Percentiles rank a stretch among this genome's conserved stretches.
phyloP scores from a whole-genome alignment of 2,797 vertebrate species.

The Characodon lateralis region DNA sequence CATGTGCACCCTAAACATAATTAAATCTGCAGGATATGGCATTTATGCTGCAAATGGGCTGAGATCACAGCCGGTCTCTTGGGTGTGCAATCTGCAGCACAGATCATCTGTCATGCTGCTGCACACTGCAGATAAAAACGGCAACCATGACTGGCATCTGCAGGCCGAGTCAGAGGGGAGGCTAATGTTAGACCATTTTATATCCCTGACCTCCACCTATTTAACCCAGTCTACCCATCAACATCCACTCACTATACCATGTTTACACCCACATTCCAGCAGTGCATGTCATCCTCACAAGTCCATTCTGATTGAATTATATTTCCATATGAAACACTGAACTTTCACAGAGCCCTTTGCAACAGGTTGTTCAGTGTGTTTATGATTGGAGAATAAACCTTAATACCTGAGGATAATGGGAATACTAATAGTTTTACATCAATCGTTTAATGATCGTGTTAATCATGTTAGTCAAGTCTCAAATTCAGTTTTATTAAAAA shows the following conservation, averaged over 20 bases:
- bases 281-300: conserved; percentile 31
- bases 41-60: conserved; percentile 47
- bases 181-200: conserved; percentile 78
- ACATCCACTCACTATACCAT: conserved; percentile 45
- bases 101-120: conserved; percentile 53
- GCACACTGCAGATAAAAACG: conserved; percentile 67
- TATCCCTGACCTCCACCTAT: conserved; percentile 49
- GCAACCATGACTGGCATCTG: conserved; percentile 68
- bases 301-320: conserved; percentile 21
- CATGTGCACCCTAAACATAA: conserved; percentile 12
- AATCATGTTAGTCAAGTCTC: background rate
- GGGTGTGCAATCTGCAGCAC: conserved; percentile 31
- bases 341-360: background rate
- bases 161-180: conserved; percentile 60
- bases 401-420: background rate
- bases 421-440: background rate
- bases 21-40: background rate
- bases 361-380: background rate
- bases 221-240: conserved; percentile 49
- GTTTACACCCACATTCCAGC: conserved; percentile 60
- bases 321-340: conserved; percentile 27
- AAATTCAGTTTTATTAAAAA: no score
- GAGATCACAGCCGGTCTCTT: conserved; percentile 35
- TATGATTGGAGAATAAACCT: background rate
- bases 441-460: background rate